Evolutionary conservation across 2,888 invertebrate species (phyloP).

Genomic region (Acrobasis repandana): DNA sequence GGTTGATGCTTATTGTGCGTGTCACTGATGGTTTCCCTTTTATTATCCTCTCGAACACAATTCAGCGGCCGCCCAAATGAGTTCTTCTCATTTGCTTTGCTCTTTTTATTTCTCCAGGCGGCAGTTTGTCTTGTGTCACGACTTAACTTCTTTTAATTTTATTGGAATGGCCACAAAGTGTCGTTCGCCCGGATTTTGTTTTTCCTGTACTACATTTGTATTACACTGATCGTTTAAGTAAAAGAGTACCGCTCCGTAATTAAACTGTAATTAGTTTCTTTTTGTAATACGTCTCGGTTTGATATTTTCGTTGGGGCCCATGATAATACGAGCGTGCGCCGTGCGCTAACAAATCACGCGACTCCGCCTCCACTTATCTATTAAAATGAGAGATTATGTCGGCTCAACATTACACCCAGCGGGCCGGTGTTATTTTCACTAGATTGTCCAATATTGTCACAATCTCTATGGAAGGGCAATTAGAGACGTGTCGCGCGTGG

Average conservation of each 20-base stretch:
- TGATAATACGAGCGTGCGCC: conserved; percentile 42
- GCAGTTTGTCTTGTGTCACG: conserved; percentile 78
- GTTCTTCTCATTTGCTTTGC: conserved; percentile 80
- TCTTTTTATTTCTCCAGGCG: conserved; percentile 81
- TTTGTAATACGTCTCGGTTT: neutral
- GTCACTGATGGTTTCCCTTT: conserved; percentile 83
- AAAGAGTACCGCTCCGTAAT: conserved; percentile 18
- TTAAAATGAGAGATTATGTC: conserved; percentile 81
- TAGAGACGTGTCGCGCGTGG: conserved; percentile 78
- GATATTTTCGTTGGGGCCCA: conserved; percentile 27
- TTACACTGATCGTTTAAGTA: conserved; percentile 33
- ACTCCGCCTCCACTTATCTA: conserved; percentile 80
- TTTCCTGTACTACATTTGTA: conserved; percentile 48
- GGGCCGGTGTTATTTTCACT: conserved; percentile 79
- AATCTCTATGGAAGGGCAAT: conserved; percentile 78
- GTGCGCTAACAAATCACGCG: conserved; percentile 70
- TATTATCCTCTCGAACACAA: conserved; percentile 83
- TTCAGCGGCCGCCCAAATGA: conserved; percentile 80
- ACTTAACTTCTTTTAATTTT: conserved; percentile 75
- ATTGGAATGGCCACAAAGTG: conserved; percentile 59
- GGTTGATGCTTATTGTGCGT: conserved; percentile 84
- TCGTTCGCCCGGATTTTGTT: conserved; percentile 45
- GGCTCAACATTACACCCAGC: conserved; percentile 59
- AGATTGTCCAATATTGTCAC: conserved; percentile 81
- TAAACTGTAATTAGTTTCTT: conserved; percentile 12